These are phyloP conservation scores for Lerema accius DNA, from an alignment of 1,140 invertebrate genomes.

Conservation along the genomic window DNA sequence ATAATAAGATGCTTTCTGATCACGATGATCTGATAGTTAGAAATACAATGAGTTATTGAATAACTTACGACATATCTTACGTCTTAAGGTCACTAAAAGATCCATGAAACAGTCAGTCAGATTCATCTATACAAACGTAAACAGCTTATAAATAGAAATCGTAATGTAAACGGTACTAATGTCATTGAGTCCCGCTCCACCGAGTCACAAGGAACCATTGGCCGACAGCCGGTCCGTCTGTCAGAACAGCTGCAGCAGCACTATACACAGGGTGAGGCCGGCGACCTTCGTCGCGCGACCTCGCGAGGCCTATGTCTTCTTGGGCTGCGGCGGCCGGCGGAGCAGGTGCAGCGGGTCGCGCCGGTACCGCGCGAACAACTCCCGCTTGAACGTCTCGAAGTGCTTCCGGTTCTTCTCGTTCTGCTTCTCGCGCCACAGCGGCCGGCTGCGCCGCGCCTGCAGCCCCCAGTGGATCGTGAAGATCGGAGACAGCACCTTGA, in stretches of 20 bases:
- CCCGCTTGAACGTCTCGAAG: slow-evolving; percentile 92
- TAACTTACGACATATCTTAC: no score
- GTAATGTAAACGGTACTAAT: not conserved
- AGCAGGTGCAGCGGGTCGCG: slow-evolving; percentile 86
- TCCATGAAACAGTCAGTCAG: no score
- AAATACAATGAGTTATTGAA: no score
- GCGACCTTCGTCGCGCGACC: slow-evolving; percentile 62
- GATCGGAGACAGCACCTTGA: slow-evolving; percentile 94
- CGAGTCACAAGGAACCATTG: not conserved
- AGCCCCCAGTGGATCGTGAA: slow-evolving; percentile 96
- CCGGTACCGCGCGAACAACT: slow-evolving; percentile 91
- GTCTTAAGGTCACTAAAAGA: no score
- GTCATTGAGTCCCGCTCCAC: no score
- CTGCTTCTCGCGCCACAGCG: slow-evolving; percentile 92
- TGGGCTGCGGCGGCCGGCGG: slow-evolving; percentile 66
- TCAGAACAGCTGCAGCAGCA: slow-evolving; percentile 38
- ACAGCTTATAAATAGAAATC: not conserved
- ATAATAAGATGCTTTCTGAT: no score
- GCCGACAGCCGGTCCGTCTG: not conserved
- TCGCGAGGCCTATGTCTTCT: slow-evolving; percentile 74
- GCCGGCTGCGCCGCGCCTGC: slow-evolving; percentile 88
- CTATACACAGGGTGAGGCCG: slow-evolving; percentile 54
- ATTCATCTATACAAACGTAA: not conserved
- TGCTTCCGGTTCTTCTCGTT: slow-evolving; percentile 91
- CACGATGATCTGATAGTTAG: no score